Base-by-base conservation (phyloP, 2,797 vertebrate species). In the Periophthalmus magnuspinnatus region DNA sequence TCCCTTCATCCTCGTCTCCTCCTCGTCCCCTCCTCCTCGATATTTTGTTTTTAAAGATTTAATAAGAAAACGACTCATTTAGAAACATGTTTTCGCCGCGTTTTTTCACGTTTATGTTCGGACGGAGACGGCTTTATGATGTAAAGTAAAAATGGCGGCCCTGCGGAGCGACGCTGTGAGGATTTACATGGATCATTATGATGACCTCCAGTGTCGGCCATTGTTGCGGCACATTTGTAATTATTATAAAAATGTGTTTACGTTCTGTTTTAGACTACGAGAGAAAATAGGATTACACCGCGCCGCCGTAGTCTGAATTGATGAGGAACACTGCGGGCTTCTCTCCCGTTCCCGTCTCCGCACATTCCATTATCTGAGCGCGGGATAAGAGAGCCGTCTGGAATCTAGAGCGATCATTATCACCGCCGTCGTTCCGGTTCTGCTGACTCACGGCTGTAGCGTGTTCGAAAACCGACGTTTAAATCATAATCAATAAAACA, bases 401-500 rank as follows among this genome's bases (percentile, higher is more conserved):
- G 76, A 85, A 85, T 84, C 69, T 41, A 65, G 80, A 79, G 77
- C 62, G 81, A 91, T 92, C 85, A 89, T 90, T 89, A 91, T 90
- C 88, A 72, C 82, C 86, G 71, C 81, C 85, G n/a, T 79, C 87
- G 85, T 84, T 87, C 87, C 69, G 78, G 84, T 80, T 69, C 83
- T 36, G 32, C 47, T 88, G 86, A 91, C 78, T 92, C 90, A 91
- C 84, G 71, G 82, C 82, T 71, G 72, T 74, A 56, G 78, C 59
- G 1, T 90, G 87, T 86, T 77, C 84, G 84, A 93, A n/a, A 91
- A 89, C 87, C 88, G 89, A 87, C 85, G 86, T 91, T 93, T 92
- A 91, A 92, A 93, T 92, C 89, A 88, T 90, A 91, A 92, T 91
- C 90, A 90, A 90, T 93, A 91, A 81, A 79, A 84, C 75, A 77